phyloP scores from a whole-genome alignment of 1,140 invertebrate genomes.

The Tetragnatha versicolor region DNA sequence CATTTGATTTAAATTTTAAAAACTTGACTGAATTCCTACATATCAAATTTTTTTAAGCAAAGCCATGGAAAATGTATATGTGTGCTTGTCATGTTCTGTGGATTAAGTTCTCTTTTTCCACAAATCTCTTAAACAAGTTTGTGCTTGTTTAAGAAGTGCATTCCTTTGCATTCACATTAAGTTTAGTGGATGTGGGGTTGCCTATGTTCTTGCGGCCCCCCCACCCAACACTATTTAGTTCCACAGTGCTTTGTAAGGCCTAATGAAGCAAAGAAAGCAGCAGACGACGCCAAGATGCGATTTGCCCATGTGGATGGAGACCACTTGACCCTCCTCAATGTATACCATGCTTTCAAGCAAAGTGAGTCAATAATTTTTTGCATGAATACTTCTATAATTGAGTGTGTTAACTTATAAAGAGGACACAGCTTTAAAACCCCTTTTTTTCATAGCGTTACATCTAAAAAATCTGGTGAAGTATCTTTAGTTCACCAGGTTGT shows the following conservation, averaged over 20 bases:
- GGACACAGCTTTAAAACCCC: too few relatives aligned
- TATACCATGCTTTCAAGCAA: constrained; percentile 99
- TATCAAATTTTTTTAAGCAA: too few relatives aligned
- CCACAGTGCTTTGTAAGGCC: constrained; percentile 99
- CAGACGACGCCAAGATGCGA: constrained; percentile 98
- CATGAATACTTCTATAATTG: neutral
- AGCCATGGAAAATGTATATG: too few relatives aligned
- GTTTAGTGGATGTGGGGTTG: constrained; percentile 58
- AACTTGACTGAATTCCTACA: too few relatives aligned
- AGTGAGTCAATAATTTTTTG: constrained; percentile 75
- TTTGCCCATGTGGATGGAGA: constrained; percentile 99
- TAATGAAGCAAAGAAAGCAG: constrained; percentile 97
- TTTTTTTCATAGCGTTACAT: too few relatives aligned
- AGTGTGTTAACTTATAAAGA: neutral
- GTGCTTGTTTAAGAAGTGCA: constrained; percentile 34
- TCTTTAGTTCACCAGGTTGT: too few relatives aligned
- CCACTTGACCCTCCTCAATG: constrained; percentile 92
- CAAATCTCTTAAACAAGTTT: constrained; percentile 37
- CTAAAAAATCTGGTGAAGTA: too few relatives aligned
- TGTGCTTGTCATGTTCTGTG: too few relatives aligned
- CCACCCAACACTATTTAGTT: constrained; percentile 71
- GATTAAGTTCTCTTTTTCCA: constrained; percentile 37
- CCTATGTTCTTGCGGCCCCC: constrained; percentile 56
- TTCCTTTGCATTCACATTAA: constrained; percentile 55
- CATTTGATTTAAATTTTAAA: too few relatives aligned